phyloP scores from a whole-genome alignment of 1,140 invertebrate species.

The Drosophila biarmipes region DNA sequence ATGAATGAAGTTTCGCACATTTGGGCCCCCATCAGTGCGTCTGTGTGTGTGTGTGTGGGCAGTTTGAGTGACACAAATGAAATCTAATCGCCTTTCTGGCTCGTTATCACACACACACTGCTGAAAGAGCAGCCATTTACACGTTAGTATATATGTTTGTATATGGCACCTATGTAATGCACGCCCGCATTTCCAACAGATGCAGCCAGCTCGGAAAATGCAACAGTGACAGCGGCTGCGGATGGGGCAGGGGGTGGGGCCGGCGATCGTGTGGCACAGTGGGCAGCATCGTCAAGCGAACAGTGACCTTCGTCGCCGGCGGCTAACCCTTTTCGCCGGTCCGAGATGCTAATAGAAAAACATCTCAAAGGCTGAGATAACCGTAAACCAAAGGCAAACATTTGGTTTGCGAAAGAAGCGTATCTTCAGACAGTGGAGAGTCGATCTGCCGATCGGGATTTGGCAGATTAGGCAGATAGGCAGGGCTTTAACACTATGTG shows the following conservation, averaged over 20 bases:
- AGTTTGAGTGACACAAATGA: slow-evolving; percentile 58
- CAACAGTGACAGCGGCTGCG: not conserved
- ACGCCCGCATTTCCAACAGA: slow-evolving; percentile 63
- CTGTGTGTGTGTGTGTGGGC: slow-evolving; percentile 18
- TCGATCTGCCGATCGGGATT: not conserved
- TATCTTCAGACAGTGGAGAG: not conserved
- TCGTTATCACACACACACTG: slow-evolving; percentile 60
- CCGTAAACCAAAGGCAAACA: slow-evolving; percentile 24
- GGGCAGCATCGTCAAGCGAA: slow-evolving; percentile 26
- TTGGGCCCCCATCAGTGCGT: slow-evolving; percentile 18
- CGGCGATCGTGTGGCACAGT: slow-evolving; percentile 60
- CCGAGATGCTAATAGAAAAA: slow-evolving; percentile 14
- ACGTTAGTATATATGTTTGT: slow-evolving; percentile 3
- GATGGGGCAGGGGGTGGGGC: slow-evolving; percentile 3
- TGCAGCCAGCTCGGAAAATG: slow-evolving; percentile 38
- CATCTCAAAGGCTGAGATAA: slow-evolving; percentile 24
- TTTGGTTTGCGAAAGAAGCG: slow-evolving; percentile 3
- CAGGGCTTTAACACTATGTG: not conserved
- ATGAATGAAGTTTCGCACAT: slow-evolving; percentile 61
- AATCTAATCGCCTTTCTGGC: slow-evolving; percentile 72
- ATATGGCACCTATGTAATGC: slow-evolving; percentile 37
- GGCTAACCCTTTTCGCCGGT: slow-evolving; percentile 22
- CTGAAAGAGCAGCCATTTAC: slow-evolving; percentile 11
- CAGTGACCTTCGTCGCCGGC: slow-evolving; percentile 31
- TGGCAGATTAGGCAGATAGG: not conserved